Conservation (phyloP, 2,797 vertebrate genomes). For the Novumbra hubbsi region DNA sequence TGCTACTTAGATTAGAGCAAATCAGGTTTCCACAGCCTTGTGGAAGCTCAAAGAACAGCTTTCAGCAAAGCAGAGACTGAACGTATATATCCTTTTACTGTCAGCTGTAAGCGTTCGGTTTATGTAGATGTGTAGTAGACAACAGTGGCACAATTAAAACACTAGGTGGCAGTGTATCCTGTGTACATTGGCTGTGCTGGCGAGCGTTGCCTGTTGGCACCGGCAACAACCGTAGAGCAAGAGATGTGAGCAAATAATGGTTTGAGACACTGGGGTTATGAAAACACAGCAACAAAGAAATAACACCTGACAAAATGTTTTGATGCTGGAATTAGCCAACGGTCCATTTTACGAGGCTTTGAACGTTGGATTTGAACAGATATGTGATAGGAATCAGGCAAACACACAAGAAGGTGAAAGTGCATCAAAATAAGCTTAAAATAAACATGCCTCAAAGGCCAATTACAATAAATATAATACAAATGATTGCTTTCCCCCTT, state of each 20-base stretch:
- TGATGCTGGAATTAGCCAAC: conserved; percentile 73
- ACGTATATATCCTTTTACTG: not conserved
- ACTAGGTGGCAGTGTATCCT: conserved; percentile 80
- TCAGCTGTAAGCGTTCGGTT: not conserved
- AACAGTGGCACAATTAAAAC: conserved; percentile 49
- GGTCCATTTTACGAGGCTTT: conserved; percentile 51
- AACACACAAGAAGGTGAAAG: conserved; percentile 59
- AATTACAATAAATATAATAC: conserved; percentile 54
- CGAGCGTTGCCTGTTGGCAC: conserved; percentile 46
- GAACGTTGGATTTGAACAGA: conserved; percentile 67
- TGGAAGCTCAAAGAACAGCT: not conserved
- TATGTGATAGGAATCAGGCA: conserved; percentile 49
- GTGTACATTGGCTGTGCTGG: conserved; percentile 33
- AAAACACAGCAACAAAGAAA: conserved; percentile 74
- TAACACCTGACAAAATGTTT: conserved; percentile 68
- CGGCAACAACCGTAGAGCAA: conserved; percentile 59
- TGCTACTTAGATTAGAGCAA: conserved; percentile 58
- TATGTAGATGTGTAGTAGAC: not conserved
- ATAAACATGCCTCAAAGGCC: conserved; percentile 67
- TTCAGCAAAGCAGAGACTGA: not conserved
- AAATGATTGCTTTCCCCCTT: conserved; percentile 31
- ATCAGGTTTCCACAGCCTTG: not conserved
- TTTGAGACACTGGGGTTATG: conserved; percentile 73
- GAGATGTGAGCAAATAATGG: conserved; percentile 73
- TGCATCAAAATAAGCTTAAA: conserved; percentile 66